These are phyloP conservation scores for Plutella xylostella DNA, from an alignment of 2,888 invertebrate species.

Conservation along the genomic window DNA sequence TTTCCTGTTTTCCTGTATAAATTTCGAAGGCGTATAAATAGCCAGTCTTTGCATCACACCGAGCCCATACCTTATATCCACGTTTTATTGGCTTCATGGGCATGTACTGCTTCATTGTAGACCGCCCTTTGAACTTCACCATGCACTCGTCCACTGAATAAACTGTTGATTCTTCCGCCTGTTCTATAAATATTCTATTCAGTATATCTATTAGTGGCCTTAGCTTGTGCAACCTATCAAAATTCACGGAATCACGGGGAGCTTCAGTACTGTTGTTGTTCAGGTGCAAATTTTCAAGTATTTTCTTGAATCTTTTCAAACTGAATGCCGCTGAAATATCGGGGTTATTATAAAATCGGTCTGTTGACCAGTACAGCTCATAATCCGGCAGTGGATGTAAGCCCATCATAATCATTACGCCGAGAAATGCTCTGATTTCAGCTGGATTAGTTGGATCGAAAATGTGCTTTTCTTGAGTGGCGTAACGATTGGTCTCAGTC, in stretches of 20 bases:
- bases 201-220: conserved; percentile 20
- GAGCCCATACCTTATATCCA: conserved; percentile 12
- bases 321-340: conserved; percentile 24
- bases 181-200: conserved; percentile 18
- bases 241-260: conserved; percentile 18
- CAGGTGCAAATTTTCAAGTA: conserved; percentile 22
- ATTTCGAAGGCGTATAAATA: conserved; percentile 18
- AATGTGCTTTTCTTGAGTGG: conserved; percentile 18
- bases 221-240: conserved; percentile 23
- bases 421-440: conserved; percentile 23
- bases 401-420: conserved; percentile 27
- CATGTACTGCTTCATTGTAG: conserved; percentile 22
- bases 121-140: conserved; percentile 25
- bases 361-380: conserved; percentile 23
- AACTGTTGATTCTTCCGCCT: conserved; percentile 15
- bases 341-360: conserved; percentile 24
- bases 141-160: conserved; percentile 24
- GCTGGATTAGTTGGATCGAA: conserved; percentile 20
- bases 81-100: conserved; percentile 18
- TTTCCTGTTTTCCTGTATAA: conserved; percentile 22
- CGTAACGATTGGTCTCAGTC: conserved; percentile 24
- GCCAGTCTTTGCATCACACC: conserved; percentile 9
- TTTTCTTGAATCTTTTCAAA: conserved; percentile 24
- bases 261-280: conserved; percentile 21
- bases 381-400: conserved; percentile 24